A percentile compares a stretch with the other conserved stretches of the same genome.
phyloP scores from a whole-genome alignment of 2,888 invertebrate genomes.

The Harpalus rufipes region DNA sequence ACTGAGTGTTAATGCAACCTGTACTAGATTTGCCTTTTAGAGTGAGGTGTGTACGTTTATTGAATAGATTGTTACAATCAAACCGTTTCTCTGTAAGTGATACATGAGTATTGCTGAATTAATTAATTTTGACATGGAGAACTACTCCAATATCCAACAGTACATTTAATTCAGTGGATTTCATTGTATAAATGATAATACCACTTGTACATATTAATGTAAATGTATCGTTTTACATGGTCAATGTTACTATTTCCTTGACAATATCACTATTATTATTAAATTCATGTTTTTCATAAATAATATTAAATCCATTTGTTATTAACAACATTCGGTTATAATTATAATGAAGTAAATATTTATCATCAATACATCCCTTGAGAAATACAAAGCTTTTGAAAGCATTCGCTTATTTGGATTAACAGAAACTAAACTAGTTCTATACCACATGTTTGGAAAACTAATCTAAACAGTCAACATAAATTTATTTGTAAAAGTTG shows the following conservation, averaged over 20 bases:
- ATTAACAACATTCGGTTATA: constrained; percentile 1
- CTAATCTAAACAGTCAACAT: constrained; percentile 40
- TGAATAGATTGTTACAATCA: constrained; percentile 18
- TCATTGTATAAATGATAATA: not conserved
- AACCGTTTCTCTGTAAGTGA: constrained; percentile 23
- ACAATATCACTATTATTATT: not conserved
- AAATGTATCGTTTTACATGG: not conserved
- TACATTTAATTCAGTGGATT: not conserved
- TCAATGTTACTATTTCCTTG: not conserved
- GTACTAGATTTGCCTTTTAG: constrained; percentile 22
- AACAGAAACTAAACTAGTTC: constrained; percentile 20
- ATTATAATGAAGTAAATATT: constrained; percentile 32
- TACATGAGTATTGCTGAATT: constrained; percentile 20
- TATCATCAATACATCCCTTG: constrained; percentile 11
- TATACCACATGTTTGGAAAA: not conserved
- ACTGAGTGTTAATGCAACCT: constrained; percentile 11
- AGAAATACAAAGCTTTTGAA: constrained; percentile 38
- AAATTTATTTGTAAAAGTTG: constrained; percentile 36
- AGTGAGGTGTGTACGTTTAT: not conserved
- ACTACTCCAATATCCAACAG: not conserved
- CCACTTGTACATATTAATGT: not conserved
- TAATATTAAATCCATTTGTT: constrained; percentile 17
- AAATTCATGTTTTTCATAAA: constrained; percentile 20
- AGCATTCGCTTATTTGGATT: constrained; percentile 17
- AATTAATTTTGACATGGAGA: constrained; percentile 19